phyloP scores from a whole-genome alignment of 1,140 invertebrate genomes.

The Melanaphis sacchari region DNA sequence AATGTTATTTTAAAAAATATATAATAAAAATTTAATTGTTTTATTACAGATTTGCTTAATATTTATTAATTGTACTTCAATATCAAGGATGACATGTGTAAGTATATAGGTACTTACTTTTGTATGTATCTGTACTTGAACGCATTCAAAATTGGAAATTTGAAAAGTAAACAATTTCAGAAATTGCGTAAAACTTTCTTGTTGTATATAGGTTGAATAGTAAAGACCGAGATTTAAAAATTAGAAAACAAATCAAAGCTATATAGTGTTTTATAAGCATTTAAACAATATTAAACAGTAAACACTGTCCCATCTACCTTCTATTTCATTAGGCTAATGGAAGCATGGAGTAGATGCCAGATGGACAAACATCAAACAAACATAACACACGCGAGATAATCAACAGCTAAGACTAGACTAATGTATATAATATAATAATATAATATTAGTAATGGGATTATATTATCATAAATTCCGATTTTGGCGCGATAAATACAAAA shows the following conservation, averaged over 20 bases:
- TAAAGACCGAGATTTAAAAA: background rate
- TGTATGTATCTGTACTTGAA: background rate
- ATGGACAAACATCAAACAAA: background rate
- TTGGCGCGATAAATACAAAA: constrained; percentile 37
- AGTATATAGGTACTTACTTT: background rate
- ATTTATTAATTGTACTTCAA: too few species aligned
- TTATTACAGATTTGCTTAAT: too few species aligned
- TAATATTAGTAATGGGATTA: background rate
- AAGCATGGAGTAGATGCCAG: background rate
- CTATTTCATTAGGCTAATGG: background rate
- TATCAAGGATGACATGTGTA: background rate
- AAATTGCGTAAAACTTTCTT: background rate
- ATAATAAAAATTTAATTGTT: too few species aligned
- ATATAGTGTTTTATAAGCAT: background rate
- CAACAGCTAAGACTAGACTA: too few species aligned
- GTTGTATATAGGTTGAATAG: background rate
- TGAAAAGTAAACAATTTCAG: background rate
- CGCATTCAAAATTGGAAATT: background rate
- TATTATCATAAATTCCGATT: background rate
- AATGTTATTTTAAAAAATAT: too few species aligned
- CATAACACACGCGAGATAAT: too few species aligned
- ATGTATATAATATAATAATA: background rate
- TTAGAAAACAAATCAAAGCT: background rate
- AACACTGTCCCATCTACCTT: background rate
- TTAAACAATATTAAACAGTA: background rate